A percentile compares a stretch with the other conserved stretches of the same genome.
These are phyloP conservation scores for Trachythela sp. DNA, from an alignment of 64 coral and sea anemone genomes.

Conservation along the genomic window DNA sequence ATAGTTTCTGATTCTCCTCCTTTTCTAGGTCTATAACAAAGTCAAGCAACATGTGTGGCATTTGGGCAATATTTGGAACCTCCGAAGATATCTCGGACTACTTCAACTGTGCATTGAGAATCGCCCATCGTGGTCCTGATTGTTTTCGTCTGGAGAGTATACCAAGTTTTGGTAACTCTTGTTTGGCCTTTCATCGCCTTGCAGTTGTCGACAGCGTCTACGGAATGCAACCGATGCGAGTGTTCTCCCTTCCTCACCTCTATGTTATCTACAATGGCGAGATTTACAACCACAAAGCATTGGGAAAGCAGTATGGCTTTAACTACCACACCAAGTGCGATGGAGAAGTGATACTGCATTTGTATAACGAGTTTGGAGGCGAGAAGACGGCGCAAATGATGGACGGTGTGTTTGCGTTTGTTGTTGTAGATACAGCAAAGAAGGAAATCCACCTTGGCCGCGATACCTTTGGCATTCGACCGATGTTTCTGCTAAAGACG, in stretches of 20 bases:
- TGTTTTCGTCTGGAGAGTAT: conserved; percentile 94
- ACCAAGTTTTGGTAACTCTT: conserved; percentile 81
- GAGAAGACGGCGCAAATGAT: conserved; percentile 92
- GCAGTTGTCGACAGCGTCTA: conserved; percentile 79
- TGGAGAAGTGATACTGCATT: conserved; percentile 89
- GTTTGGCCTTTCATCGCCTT: conserved; percentile 81
- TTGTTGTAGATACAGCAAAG: conserved; percentile 74
- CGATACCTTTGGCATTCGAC: conserved; percentile 93
- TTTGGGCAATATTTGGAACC: conserved; percentile 97
- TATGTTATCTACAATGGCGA: conserved; percentile 94
- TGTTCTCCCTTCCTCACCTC: conserved; percentile 72
- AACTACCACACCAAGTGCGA: conserved; percentile 86
- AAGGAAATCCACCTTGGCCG: conserved; percentile 88
- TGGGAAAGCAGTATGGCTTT: conserved; percentile 71
- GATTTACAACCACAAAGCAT: conserved; percentile 89
- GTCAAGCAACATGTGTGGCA: conserved; percentile 76
- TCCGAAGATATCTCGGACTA: conserved; percentile 70
- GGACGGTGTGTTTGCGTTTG: conserved; percentile 97
- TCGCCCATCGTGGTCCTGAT: conserved; percentile 79
- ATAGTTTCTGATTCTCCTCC: too few species aligned
- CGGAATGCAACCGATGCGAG: conserved; percentile 99
- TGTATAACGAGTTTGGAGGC: conserved; percentile 87
- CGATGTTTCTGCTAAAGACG: conserved; percentile 77
- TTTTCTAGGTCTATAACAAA: too few species aligned
- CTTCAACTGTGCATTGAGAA: conserved; percentile 71